Conservation (phyloP, 2,888 invertebrate genomes). For the Polyploca ridens region DNA sequence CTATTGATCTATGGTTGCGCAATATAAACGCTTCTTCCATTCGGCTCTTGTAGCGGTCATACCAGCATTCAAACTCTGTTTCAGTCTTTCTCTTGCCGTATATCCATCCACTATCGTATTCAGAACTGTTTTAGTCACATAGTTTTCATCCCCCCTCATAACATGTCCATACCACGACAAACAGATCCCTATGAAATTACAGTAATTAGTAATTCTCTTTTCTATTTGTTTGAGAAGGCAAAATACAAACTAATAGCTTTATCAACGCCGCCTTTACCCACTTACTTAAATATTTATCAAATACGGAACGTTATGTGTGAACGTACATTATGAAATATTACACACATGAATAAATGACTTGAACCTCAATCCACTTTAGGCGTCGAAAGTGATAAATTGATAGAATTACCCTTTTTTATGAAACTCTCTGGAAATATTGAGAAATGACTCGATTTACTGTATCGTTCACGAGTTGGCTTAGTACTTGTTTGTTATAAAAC, state of each 20-base stretch:
- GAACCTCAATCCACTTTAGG: background rate
- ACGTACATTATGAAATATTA: background rate
- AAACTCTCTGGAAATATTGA: background rate
- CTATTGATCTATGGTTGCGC: too few relatives aligned
- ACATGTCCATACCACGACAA: too few relatives aligned
- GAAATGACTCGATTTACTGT: constrained; percentile 3
- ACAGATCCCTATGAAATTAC: too few relatives aligned
- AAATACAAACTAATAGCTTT: background rate
- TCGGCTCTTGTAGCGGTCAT: too few relatives aligned
- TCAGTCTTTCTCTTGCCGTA: too few relatives aligned
- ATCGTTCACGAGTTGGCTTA: background rate
- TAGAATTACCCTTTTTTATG: background rate
- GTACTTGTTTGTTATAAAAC: background rate
- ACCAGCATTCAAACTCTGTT: too few relatives aligned
- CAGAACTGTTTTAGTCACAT: too few relatives aligned
- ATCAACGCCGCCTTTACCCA: background rate
- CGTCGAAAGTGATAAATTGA: constrained; percentile 4
- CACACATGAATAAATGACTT: background rate
- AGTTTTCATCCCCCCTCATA: too few relatives aligned
- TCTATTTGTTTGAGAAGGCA: background rate
- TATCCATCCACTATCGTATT: too few relatives aligned
- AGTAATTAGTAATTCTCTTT: too few relatives aligned
- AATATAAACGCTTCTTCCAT: too few relatives aligned
- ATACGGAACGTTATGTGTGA: background rate
- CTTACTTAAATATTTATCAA: background rate